Base-by-base conservation (phyloP, 2,797 vertebrate genomes). In the Coranthus polyacanthus region DNA sequence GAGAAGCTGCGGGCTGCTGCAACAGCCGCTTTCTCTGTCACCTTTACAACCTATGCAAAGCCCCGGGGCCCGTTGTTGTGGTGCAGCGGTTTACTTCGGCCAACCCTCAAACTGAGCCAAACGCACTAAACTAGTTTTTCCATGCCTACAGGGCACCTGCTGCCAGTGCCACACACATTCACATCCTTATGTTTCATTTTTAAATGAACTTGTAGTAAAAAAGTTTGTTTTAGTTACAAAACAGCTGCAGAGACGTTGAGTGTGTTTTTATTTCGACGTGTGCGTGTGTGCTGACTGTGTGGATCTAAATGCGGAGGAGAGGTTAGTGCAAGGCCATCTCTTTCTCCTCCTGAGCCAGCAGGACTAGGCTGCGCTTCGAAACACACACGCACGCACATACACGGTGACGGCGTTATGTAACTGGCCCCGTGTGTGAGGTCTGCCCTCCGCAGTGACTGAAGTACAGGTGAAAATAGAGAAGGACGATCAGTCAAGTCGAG, bases 271-370 rank as follows among this genome's bases (percentile, higher is more conserved):
- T 63, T 78, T 2, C 9, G 42, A 12, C 2, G 8, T 15, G 29
- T 56, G 54, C 24, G 17, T 29, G 64, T 60, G 15, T 81, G 87
- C 88, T 88, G 87, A 91, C 79, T 17, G 55, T 15, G 80, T 70
- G 50, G 49, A 79, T 82, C 81, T 84, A 75, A 88, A 89, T 72
- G 83, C 11, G 22, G 74, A 82, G 84, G 78, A 76, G 75, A 89
- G 82, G 88, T 86, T 81, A 86, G 71, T 83, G 88, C 89, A 89
- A 89, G 78, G 79, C 78, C 68, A 86, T 86, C 85, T 81, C 68
- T 80, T 83, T 81, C 79, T 75, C 63, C 66, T 69, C 84, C 83
- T 90, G 87, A 90, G 87, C 82, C 79, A 91, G 88, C 88, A 87
- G 69, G 86, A 71, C 55, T 26, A 43, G 29, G 56, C 75, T 64